phyloP scores from a whole-genome alignment of 1,140 invertebrate genomes.

The Bombus waltoni region DNA sequence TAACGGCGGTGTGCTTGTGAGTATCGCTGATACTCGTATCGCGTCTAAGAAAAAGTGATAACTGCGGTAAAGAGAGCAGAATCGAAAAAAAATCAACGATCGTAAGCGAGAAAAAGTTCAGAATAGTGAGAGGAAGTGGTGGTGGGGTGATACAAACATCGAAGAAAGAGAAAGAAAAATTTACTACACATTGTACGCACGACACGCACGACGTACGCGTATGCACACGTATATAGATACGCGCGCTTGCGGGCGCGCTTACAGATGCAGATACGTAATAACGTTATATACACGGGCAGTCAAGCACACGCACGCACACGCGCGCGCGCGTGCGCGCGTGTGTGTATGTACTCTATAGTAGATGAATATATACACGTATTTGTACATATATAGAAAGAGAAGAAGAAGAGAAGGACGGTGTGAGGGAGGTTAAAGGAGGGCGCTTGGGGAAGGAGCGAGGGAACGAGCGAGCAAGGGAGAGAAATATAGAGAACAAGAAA shows the following conservation, averaged over 20 bases:
- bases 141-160: conserved; percentile 8
- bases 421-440: conserved; percentile 41
- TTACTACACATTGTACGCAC: conserved; percentile 9
- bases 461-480: conserved; percentile 12
- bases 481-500: conserved; percentile 8
- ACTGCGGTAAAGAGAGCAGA: conserved; percentile 16
- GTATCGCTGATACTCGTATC: conserved; percentile 35
- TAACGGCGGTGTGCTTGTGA: conserved; percentile 33
- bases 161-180: conserved; percentile 22
- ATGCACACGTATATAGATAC: background rate
- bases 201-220: conserved; percentile 28
- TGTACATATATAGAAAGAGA: conserved; percentile 47
- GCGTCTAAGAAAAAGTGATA: conserved; percentile 48
- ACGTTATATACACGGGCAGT: conserved; percentile 13
- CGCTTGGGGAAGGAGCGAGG: background rate
- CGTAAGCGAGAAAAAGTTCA: conserved; percentile 31
- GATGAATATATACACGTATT: conserved; percentile 41
- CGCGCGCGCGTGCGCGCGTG: conserved; percentile 40
- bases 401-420: conserved; percentile 42
- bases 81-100: conserved; percentile 34
- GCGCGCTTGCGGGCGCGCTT: conserved; percentile 35
- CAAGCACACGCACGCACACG: conserved; percentile 7
- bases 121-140: conserved; percentile 25
- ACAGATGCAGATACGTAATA: background rate
- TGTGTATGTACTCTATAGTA: conserved; percentile 29